Conservation (phyloP, 2,113 vertebrate genomes). For the Ginglymostoma cirratum region DNA sequence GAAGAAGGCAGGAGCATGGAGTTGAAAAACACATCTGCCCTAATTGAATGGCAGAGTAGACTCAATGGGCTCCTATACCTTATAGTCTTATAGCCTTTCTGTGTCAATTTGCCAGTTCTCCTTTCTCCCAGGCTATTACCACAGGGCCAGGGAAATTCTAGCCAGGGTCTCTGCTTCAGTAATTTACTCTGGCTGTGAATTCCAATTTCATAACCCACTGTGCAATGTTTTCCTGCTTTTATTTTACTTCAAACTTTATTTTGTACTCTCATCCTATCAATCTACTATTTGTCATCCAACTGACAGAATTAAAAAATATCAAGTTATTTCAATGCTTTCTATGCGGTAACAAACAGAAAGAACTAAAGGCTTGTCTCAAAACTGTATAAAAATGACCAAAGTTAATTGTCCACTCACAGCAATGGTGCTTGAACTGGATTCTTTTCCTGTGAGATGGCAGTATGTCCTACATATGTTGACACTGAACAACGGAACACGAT, state of each 20-base stretch:
- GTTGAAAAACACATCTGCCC: too few species aligned
- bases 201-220: not conserved
- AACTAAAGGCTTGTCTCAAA: not conserved
- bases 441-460: not conserved
- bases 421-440: not conserved
- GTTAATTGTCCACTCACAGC: not conserved
- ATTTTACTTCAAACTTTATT: not conserved
- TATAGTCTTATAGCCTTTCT: too few species aligned
- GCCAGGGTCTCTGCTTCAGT: not conserved
- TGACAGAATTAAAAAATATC: not conserved
- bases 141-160: not conserved
- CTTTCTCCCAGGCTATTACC: not conserved
- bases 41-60: too few species aligned
- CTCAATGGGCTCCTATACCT: too few species aligned
- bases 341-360: not conserved
- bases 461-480: not conserved
- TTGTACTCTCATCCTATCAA: not conserved
- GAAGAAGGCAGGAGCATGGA: too few species aligned
- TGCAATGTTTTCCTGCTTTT: not conserved
- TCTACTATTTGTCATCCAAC: not conserved
- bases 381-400: not conserved
- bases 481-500: not conserved
- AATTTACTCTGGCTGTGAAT: not conserved
- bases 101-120: not conserved
- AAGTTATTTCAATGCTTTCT: not conserved